phyloP scores from a whole-genome alignment of 2,113 vertebrate species.

The Gallinago paraguaiae region DNA sequence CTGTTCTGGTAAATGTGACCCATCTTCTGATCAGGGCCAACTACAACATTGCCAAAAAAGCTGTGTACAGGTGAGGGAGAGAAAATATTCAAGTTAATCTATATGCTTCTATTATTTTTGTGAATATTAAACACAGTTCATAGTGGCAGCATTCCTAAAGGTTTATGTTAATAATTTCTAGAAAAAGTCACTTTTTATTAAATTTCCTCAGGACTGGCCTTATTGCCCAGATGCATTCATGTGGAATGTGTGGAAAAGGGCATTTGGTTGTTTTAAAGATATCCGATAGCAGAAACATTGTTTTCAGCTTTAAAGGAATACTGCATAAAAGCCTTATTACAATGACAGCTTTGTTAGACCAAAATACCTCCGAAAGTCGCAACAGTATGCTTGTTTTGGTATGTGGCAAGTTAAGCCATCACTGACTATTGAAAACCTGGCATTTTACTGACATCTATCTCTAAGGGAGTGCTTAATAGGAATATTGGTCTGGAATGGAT shows the following conservation, averaged over 20 bases:
- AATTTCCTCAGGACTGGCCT: not conserved
- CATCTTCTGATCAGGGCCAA: slow-evolving; percentile 82
- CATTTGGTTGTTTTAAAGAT: not conserved
- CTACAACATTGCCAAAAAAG: slow-evolving; percentile 78
- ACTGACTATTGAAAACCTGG: not conserved
- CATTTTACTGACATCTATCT: not conserved
- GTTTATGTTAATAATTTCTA: not conserved
- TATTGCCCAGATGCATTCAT: not conserved
- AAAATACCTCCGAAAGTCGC: not conserved
- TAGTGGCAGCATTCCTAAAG: not conserved
- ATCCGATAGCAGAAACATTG: not conserved
- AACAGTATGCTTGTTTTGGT: not conserved
- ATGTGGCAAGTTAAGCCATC: not conserved
- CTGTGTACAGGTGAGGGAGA: slow-evolving; percentile 78
- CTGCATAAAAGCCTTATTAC: not conserved
- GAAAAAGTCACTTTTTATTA: not conserved
- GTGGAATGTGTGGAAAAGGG: not conserved
- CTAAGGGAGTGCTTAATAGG: not conserved
- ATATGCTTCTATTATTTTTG: not conserved
- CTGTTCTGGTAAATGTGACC: slow-evolving; percentile 82
- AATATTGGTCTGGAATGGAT: not conserved
- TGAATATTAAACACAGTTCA: not conserved
- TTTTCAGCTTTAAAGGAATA: not conserved
- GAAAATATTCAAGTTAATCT: not conserved
- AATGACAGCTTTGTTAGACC: not conserved